Conservation (phyloP, 2,797 vertebrate genomes). For the Mustela erminea region DNA sequence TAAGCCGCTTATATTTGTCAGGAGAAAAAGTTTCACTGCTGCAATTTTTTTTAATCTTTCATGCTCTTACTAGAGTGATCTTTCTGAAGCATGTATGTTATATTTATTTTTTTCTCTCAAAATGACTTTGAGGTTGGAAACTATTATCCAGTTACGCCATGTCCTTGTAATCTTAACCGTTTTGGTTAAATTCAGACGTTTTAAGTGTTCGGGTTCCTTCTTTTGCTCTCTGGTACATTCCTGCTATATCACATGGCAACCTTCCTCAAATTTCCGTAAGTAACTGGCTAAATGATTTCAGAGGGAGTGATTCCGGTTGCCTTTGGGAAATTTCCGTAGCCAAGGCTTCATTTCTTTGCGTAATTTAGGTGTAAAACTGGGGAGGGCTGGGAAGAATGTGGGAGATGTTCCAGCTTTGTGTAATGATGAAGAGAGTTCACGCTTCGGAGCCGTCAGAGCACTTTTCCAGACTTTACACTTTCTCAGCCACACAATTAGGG, state of each 20-base stretch:
- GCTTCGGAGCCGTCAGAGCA: accelerated
- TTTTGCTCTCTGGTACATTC: not conserved
- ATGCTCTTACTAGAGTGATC: too few species aligned
- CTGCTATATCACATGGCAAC: accelerated
- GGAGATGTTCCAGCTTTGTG: accelerated
- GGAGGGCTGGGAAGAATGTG: accelerated
- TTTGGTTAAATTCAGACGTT: not conserved
- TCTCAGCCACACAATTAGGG: not conserved
- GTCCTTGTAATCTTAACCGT: not conserved
- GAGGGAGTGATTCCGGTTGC: not conserved
- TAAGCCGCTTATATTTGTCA: not conserved
- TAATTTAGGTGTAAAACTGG: not conserved
- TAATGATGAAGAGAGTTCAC: accelerated
- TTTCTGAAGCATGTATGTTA: not conserved
- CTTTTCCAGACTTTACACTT: accelerated
- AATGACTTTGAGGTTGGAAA: not conserved
- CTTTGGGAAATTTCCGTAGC: not conserved
- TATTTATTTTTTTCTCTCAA: not conserved
- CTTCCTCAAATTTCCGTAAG: not conserved
- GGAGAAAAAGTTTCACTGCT: not conserved
- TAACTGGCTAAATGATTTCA: not conserved
- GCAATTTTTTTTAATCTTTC: not conserved
- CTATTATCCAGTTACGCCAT: not conserved
- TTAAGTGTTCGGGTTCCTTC: too few species aligned
- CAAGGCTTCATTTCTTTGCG: not conserved